phyloP scores from a whole-genome alignment of 1,140 invertebrate species.

The Condylostylus longicornis region DNA sequence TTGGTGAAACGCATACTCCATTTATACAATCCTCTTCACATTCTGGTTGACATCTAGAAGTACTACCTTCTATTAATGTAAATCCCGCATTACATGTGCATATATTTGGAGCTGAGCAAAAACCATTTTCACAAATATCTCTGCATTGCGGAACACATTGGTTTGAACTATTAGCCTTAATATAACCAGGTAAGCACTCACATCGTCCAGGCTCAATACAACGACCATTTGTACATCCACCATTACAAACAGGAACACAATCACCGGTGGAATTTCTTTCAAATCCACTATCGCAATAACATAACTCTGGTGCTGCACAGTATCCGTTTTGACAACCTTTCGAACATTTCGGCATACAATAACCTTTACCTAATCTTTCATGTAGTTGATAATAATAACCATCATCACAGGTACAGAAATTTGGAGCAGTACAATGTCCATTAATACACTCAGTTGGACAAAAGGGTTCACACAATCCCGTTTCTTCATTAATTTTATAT shows the following conservation, averaged over 20 bases:
- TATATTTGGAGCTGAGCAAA: conserved; percentile 35
- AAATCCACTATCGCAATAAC: conserved; percentile 26
- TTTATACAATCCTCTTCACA: conserved; percentile 29
- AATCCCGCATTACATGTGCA: conserved; percentile 33
- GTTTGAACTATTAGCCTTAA: conserved; percentile 17
- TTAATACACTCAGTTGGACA: conserved; percentile 40
- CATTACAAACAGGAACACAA: conserved; percentile 33
- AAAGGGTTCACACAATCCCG: conserved; percentile 15
- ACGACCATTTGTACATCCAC: conserved; percentile 32
- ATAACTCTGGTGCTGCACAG: conserved; percentile 16
- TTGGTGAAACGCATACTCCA: conserved; percentile 35
- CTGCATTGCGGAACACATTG: conserved; percentile 38
- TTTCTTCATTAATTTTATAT: conserved; percentile 10
- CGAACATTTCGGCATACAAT: conserved; percentile 31
- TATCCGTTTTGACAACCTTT: conserved; percentile 24
- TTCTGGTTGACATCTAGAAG: conserved; percentile 8
- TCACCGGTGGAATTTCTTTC: conserved; percentile 19
- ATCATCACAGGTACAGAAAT: conserved; percentile 40
- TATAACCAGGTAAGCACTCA: conserved; percentile 18
- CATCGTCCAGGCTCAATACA: conserved; percentile 35
- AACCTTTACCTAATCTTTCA: conserved; percentile 26
- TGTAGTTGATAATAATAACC: conserved; percentile 34
- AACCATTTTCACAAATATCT: conserved; percentile 36
- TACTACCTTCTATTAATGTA: background rate
- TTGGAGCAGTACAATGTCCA: conserved; percentile 36